Conservation (phyloP, 2,113 vertebrate species). For the Heterochromis multidens region DNA sequence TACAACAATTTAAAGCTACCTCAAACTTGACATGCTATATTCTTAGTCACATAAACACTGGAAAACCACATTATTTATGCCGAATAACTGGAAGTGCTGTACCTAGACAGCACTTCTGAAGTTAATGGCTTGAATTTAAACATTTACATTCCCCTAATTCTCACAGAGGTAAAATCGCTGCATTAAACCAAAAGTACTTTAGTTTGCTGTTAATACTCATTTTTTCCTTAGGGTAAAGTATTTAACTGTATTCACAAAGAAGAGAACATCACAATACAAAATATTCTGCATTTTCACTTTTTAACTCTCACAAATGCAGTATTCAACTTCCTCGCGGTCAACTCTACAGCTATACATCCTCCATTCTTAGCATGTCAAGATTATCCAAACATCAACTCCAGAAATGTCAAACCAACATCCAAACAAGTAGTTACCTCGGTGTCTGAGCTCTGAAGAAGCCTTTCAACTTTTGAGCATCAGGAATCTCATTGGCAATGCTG, state of each 20-base stretch:
- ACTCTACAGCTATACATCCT: background rate
- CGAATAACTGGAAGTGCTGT: too few species aligned
- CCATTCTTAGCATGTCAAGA: background rate
- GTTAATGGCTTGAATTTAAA: background rate
- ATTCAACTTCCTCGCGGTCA: background rate
- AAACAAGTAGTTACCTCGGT: background rate
- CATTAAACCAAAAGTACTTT: background rate
- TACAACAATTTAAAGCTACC: background rate
- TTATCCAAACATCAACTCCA: background rate
- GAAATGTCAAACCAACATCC: conserved; percentile 10
- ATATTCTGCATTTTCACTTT: background rate
- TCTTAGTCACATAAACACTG: background rate
- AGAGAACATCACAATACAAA: background rate
- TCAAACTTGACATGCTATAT: background rate
- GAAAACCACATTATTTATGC: background rate
- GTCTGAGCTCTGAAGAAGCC: background rate
- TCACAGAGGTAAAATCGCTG: background rate
- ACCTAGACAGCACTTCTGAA: background rate
- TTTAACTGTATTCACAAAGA: background rate
- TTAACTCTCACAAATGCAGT: background rate
- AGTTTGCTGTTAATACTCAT: background rate
- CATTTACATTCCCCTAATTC: background rate
- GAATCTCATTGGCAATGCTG: conserved; percentile 47
- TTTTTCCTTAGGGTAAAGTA: background rate
- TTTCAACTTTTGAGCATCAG: conserved; percentile 34